Evolutionary conservation across 2,797 vertebrate genomes (phyloP), one percentile per base, ranked within the genome.

Genomic region (Poeciliopsis presidionis): DNA sequence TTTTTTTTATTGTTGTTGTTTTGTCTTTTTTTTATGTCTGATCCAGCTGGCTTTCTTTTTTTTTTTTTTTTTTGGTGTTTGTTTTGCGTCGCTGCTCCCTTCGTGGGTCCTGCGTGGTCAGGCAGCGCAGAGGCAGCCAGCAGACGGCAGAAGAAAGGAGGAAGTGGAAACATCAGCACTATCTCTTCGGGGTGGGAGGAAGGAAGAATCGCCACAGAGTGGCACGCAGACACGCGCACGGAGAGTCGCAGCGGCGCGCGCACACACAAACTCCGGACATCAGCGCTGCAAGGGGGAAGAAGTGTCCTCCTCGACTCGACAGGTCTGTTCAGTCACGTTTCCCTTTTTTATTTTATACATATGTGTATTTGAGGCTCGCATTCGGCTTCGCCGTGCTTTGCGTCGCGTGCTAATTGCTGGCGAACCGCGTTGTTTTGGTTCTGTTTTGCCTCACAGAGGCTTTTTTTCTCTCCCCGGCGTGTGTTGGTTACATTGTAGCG

Each of bases 121-220:
- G 90, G 78, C 86, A 88, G 88, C 90, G 71, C 74, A 53, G 33
- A 79, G 76, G 69, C 93, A 87, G 94, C 92, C 93, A 93, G 91
- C 91, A 94, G 90, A 92, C 93, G 92, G 95, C 94, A 93, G 94
- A 90, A 93, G 95, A 85, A 92, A 95, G 79, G 92, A 96, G 95
- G 96, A 96, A 96, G 95, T 96, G 93, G 92, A 94, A 93, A 94
- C 94, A 94, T 92, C 95, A 94, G 94, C 93, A 81, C 88, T 92
- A 79, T 92, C 92, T 90, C 84, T 71, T 61, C 87, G 84, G 84
- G 63, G 83, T 79, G 86, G 49, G 91, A 79, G 82, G 79, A 79
- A 76, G 30, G 79, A 33, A 33, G 33, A 33, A 33, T 85, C 85
- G 81, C 81, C 78, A 45, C 65, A 45, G 84, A 81, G 79, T 75